These are phyloP conservation scores for Lepidostoma basale DNA, from an alignment of 1,140 invertebrate species.

Conservation along the genomic window DNA sequence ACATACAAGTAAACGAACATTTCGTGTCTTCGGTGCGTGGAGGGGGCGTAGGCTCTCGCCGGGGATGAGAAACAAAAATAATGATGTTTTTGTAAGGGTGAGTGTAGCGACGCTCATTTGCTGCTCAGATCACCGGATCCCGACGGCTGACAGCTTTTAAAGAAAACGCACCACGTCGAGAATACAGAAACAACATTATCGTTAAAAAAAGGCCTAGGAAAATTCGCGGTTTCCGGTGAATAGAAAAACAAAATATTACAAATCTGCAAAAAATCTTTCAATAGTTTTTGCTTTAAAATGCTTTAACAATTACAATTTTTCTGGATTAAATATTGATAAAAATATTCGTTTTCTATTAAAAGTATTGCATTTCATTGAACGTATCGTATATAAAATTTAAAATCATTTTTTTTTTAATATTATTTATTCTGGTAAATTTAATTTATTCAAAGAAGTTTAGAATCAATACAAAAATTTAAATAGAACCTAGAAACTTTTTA, in stretches of 20 bases:
- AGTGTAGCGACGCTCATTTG: background rate
- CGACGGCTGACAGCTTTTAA: background rate
- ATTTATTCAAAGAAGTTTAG: too few relatives aligned
- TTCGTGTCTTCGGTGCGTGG: too few relatives aligned
- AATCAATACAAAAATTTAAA: too few relatives aligned
- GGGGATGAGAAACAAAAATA: background rate
- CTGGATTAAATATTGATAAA: too few relatives aligned
- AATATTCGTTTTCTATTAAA: too few relatives aligned
- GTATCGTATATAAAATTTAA: too few relatives aligned
- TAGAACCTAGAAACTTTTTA: too few relatives aligned
- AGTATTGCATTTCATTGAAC: too few relatives aligned
- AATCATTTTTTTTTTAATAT: too few relatives aligned
- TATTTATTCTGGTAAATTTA: too few relatives aligned
- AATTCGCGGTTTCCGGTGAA: background rate
- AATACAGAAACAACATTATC: background rate
- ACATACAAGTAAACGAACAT: too few relatives aligned
- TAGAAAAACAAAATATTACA: background rate
- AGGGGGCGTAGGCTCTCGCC: too few relatives aligned
- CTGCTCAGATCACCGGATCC: background rate
- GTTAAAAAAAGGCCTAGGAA: background rate
- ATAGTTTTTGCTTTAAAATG: background rate
- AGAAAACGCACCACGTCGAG: background rate
- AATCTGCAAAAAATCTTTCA: background rate
- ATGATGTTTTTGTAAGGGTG: conserved; percentile 1
- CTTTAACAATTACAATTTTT: background rate